Base-by-base conservation (phyloP, 2,888 invertebrate species). In the Lysandra bellargus region DNA sequence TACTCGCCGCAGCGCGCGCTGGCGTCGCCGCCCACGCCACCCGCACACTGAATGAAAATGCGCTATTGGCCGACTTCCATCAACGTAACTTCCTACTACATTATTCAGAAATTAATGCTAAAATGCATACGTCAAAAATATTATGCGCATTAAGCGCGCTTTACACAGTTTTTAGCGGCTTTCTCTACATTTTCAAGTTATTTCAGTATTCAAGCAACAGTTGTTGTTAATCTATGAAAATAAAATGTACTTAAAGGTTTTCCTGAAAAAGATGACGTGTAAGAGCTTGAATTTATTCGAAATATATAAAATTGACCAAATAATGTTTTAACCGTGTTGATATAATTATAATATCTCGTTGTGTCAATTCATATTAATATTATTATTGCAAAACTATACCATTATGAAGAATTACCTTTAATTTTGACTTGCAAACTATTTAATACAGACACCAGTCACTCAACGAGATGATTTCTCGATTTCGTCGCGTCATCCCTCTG, bases 1-100 rank as follows among this genome's bases (percentile, higher is more conserved):
- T 93, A 94, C 93, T 93, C 93, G 85, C 89, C 93, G 86, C 93
- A 83, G 79, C 86, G 83, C 80, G 91, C 91, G 91, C 91, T 83
- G 80, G 83, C 23, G 78, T 86, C 87, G 83, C 82, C 85, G 77
- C 86, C 86, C 82, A 87, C 82, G 82, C 81, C 57, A 83, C 80
- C 80, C 80, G 44, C 73, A 73, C 69, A 44, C 81, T 83, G 83
- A 82, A 89, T 90, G 89, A 90, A 90, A 82, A 80, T 79, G 61
- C 79, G 75, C n/a, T 79, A 79, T 85, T 85, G 85, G 84, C 84
- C 79, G 80, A 79, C 79, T 82, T 83, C 84, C 84, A 84, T 84
- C 82, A 84, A 83, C 80, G 82, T 80, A 79, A n/a, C 73, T 44
- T 75, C 79, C 53, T 64, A 40, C 74, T 61, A 74, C 74, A 75